A percentile compares a stretch with the other conserved stretches of the same genome.
These are phyloP conservation scores for Heteractis magnifica DNA, from an alignment of 92 coral and sea anemone genomes.

Conservation along the genomic window DNA sequence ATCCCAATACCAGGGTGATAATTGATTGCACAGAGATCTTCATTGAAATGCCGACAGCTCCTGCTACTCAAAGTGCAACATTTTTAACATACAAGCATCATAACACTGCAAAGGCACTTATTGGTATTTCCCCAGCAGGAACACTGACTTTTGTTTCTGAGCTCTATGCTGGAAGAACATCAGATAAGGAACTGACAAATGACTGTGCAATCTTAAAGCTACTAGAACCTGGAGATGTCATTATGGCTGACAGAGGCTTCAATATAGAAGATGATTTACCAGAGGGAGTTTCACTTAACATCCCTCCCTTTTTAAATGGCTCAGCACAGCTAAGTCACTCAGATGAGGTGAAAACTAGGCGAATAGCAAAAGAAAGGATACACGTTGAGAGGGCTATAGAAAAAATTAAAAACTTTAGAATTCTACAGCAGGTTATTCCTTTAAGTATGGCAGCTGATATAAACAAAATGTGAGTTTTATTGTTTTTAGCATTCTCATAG, in stretches of 20 bases:
- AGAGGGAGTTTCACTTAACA: conserved; percentile 43
- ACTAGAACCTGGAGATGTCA: conserved; percentile 50
- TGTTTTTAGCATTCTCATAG: too few species aligned
- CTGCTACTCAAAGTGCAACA: conserved; percentile 62
- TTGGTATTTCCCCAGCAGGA: conserved; percentile 67
- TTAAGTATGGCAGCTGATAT: conserved; percentile 61
- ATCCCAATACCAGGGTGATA: conserved; percentile 49
- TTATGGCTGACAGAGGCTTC: conserved; percentile 59
- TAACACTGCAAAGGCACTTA: conserved; percentile 64
- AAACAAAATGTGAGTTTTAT: too few species aligned
- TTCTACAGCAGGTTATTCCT: conserved; percentile 45
- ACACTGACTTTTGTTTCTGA: conserved; percentile 71
- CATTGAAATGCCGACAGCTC: conserved; percentile 60
- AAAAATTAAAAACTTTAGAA: conserved; percentile 49
- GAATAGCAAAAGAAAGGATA: conserved; percentile 58
- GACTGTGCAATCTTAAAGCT: conserved; percentile 59
- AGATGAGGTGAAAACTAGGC: conserved; percentile 55
- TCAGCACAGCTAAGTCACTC: conserved; percentile 42
- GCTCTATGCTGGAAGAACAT: conserved; percentile 59
- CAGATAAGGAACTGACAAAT: conserved; percentile 52
- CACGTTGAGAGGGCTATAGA: conserved; percentile 60
- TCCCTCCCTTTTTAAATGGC: conserved; percentile 53
- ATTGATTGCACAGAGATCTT: conserved; percentile 67
- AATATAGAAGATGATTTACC: conserved; percentile 49
- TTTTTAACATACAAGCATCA: conserved; percentile 54